Conservation (phyloP, 1,140 invertebrate genomes). For the Macrosteles quadrilineatus region DNA sequence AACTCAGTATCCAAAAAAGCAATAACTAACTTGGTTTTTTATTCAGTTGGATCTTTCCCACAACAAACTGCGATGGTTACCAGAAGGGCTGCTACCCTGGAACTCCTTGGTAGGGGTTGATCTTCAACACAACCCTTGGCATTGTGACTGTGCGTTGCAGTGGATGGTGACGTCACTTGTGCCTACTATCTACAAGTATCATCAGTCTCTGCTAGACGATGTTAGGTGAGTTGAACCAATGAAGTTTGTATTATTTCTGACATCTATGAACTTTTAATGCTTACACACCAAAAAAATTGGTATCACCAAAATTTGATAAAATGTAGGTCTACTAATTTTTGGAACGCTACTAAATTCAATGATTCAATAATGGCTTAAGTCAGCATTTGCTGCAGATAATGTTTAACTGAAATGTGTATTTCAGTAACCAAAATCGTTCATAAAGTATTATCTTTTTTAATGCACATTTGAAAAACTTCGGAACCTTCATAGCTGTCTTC, state of each 20-base stretch:
- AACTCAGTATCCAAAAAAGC: too few relatives aligned
- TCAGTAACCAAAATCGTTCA: too few relatives aligned
- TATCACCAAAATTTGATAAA: neutral
- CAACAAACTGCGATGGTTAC: slow-evolving; percentile 50
- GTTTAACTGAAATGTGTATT: neutral
- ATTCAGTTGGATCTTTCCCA: slow-evolving; percentile 54
- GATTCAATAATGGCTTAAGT: neutral
- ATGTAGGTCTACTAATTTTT: neutral
- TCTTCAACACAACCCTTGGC: slow-evolving; percentile 55
- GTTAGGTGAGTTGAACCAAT: slow-evolving; percentile 48
- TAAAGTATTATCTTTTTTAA: too few relatives aligned
- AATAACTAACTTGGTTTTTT: too few relatives aligned
- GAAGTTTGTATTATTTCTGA: too few relatives aligned
- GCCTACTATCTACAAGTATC: slow-evolving; percentile 47
- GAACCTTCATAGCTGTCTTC: too few relatives aligned
- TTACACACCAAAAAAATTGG: neutral
- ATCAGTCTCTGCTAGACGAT: slow-evolving; percentile 49
- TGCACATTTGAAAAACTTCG: too few relatives aligned
- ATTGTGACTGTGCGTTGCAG: slow-evolving; percentile 54
- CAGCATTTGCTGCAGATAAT: neutral
- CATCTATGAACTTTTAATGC: neutral
- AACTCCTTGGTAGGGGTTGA: slow-evolving; percentile 47
- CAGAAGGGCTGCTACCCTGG: slow-evolving; percentile 50
- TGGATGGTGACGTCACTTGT: slow-evolving; percentile 54
- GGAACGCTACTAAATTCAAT: neutral